Percentiles rank a stretch among this genome's conserved stretches.
These are phyloP conservation scores for Drosophila ambigua DNA, from an alignment of 1,140 invertebrate genomes.

Conservation along the genomic window DNA sequence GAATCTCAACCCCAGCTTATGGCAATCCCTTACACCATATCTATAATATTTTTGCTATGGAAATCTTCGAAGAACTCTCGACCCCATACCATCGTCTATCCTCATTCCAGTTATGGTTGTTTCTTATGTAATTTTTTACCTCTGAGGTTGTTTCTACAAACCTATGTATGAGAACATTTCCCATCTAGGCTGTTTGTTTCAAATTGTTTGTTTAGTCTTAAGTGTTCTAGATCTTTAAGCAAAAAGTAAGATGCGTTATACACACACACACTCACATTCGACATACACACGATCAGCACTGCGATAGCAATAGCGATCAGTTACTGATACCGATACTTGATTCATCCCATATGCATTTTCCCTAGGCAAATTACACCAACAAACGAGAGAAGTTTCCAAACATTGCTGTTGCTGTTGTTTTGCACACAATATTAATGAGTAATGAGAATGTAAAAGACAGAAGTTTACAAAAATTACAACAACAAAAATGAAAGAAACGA, in stretches of 20 bases:
- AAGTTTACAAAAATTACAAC: slow-evolving; percentile 13
- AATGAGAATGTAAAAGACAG: slow-evolving; percentile 23
- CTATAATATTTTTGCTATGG: slow-evolving; percentile 47
- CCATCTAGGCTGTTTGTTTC: slow-evolving; percentile 78
- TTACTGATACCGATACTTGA: slow-evolving; percentile 26
- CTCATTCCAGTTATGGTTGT: slow-evolving; percentile 44
- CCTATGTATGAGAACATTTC: slow-evolving; percentile 43
- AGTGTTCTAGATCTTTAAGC: slow-evolving; percentile 68
- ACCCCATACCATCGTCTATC: background rate
- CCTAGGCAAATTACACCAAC: slow-evolving; percentile 48
- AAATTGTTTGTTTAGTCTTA: slow-evolving; percentile 78
- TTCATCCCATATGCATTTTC: slow-evolving; percentile 61
- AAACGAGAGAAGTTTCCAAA: background rate
- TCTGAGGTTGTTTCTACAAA: slow-evolving; percentile 64
- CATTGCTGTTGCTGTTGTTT: slow-evolving; percentile 55
- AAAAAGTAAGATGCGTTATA: slow-evolving; percentile 68
- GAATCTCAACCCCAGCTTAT: slow-evolving; percentile 47
- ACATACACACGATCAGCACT: slow-evolving; percentile 34
- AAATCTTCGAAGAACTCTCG: slow-evolving; percentile 41
- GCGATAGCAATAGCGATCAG: slow-evolving; percentile 36
- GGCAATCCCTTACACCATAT: slow-evolving; percentile 53
- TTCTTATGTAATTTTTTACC: slow-evolving; percentile 65
- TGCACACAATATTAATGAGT: slow-evolving; percentile 24
- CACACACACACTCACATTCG: slow-evolving; percentile 14
- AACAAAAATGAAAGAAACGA: slow-evolving; percentile 26